phyloP scores from a whole-genome alignment of 1,140 invertebrate species.

The Drosophila ananassae region DNA sequence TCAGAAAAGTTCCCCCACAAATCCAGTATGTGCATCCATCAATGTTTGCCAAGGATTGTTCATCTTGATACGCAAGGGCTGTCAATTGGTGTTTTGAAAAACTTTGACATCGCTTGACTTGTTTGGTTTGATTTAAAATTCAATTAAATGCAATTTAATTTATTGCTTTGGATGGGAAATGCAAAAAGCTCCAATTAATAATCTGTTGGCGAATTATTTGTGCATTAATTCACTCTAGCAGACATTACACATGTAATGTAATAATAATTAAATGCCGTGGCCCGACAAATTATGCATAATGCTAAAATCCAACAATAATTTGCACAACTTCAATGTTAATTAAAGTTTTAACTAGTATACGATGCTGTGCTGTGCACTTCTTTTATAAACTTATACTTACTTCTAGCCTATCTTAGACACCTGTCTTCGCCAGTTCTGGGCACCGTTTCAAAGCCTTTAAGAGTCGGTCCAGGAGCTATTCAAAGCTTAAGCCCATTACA shows the following conservation, averaged over 20 bases:
- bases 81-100: slow-evolving; percentile 19
- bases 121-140: slow-evolving; percentile 46
- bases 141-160: slow-evolving; percentile 53
- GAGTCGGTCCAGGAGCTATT: slow-evolving; percentile 1
- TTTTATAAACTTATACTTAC: no score
- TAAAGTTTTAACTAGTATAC: slow-evolving; percentile 3
- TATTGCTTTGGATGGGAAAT: slow-evolving; percentile 12
- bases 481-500: slow-evolving; percentile 44
- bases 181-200: slow-evolving; percentile 52
- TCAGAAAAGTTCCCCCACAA: slow-evolving; percentile 14
- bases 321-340: slow-evolving; percentile 21
- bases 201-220: slow-evolving; percentile 42
- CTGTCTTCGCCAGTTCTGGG: no score
- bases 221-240: slow-evolving; percentile 46
- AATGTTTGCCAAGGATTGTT: slow-evolving; percentile 10
- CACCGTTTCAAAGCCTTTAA: slow-evolving; percentile 33
- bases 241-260: slow-evolving; percentile 36
- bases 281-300: slow-evolving; percentile 44
- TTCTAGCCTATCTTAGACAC: no score
- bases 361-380: background rate
- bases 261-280: slow-evolving; percentile 44
- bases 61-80: slow-evolving; percentile 17
- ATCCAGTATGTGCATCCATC: slow-evolving; percentile 18
- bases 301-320: slow-evolving; percentile 23
- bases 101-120: slow-evolving; percentile 19